Evolutionary conservation across 2,113 vertebrate genomes (phyloP).

Genomic region (Paramormyrops kingsleyae): DNA sequence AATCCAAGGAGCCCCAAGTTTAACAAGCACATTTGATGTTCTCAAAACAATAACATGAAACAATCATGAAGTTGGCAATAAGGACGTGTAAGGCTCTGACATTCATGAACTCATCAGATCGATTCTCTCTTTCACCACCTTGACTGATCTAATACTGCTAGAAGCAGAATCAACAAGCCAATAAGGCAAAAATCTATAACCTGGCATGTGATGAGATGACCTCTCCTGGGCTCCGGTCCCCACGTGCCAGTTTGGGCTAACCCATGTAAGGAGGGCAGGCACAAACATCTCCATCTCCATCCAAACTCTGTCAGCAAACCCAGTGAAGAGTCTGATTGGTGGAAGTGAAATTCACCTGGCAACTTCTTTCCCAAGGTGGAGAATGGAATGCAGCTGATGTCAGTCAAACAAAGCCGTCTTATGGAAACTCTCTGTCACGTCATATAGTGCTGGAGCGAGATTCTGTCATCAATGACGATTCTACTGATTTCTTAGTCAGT

Average conservation of each 20-base stretch:
- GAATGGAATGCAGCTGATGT: neutral
- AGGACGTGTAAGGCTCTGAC: neutral
- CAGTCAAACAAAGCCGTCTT: neutral
- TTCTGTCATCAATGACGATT: neutral
- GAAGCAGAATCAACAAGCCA: neutral
- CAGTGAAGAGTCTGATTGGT: neutral
- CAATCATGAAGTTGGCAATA: neutral
- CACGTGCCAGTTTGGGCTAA: neutral
- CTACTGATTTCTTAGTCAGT: neutral
- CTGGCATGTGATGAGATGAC: neutral
- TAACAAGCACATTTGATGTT: neutral
- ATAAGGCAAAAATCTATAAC: neutral
- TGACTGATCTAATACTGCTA: neutral
- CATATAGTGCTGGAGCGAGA: neutral
- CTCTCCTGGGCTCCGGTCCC: neutral
- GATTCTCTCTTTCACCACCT: neutral
- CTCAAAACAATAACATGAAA: neutral
- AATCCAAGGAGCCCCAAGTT: neutral
- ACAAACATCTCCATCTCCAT: neutral
- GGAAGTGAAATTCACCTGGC: neutral
- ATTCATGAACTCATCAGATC: neutral
- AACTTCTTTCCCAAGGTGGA: neutral
- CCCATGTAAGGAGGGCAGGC: neutral
- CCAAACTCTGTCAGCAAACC: neutral
- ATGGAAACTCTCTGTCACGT: neutral